Evolutionary conservation across 2,113 vertebrate species (phyloP), one percentile per base, ranked within the genome.

Genomic region (Mixornis gularis): DNA sequence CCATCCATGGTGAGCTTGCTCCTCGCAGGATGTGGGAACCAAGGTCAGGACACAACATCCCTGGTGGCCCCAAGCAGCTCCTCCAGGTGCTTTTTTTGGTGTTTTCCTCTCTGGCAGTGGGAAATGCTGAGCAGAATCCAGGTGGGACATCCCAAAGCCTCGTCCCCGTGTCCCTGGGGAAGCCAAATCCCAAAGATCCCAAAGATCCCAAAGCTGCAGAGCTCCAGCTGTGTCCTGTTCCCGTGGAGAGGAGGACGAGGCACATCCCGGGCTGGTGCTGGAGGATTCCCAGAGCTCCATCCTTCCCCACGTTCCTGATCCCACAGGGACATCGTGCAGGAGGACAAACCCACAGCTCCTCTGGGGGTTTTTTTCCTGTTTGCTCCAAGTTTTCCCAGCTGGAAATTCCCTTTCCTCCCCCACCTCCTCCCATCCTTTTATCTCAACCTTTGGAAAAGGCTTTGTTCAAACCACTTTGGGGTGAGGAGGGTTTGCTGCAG

Each of bases 181-280:
- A 13, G 48, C 22, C 48, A 48, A 24, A 49, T 49, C 48, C 48
- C 48, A 49, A 36, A 36, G 9, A 36, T 36, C 36, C 36, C 36
- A 9, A 49, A 49, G 48, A 46, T 46, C 21, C 46, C 48, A 15
- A 15, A 25, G 53, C 46, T 36, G 92, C 63, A 38, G 32, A 52
- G 8, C 53, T 53, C 71, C 51, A 30, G 5, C 64, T 49, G 0
- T 4, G 17, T 7, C 40, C 40, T 9, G 1, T 4, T 73, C 51
- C 69, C 12, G 0, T 17, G 15, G 49, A 51, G 49, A 27, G 15
- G 49, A 51, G 49, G 26, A 49, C 1, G 3, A 44, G 20, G 1
- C 32, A 9, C 5, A 0, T 10, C 48, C 53, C 2, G 0, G 53
- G 7, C 6, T 5, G 49, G 0, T 46, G 7, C 6, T 5, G 49